A percentile compares a stretch with the other conserved stretches of the same genome.
These are phyloP conservation scores for Ceratina calcarata DNA, from an alignment of 1,140 invertebrate genomes.

Conservation along the genomic window DNA sequence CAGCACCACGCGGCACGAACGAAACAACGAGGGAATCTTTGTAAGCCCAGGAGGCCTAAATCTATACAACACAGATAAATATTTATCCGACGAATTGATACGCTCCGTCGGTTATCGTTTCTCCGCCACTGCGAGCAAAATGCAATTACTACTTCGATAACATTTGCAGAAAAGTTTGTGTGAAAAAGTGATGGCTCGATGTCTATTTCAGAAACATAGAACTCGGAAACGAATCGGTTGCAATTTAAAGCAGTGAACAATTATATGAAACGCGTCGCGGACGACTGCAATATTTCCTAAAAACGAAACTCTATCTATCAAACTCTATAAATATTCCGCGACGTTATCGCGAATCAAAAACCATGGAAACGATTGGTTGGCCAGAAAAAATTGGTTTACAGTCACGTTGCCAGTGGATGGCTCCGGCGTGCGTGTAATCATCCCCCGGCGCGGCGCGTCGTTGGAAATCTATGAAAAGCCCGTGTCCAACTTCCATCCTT, in stretches of 20 bases:
- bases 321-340: slow-evolving; percentile 1
- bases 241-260: not conserved
- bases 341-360: not conserved
- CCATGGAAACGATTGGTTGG: not conserved
- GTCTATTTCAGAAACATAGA: not conserved
- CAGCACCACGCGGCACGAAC: not conserved
- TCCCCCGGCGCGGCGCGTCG: not conserved
- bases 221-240: no score
- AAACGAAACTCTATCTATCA: not conserved
- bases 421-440: slow-evolving; percentile 20
- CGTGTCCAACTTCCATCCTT: slow-evolving; percentile 37
- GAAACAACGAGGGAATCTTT: slow-evolving; percentile 1
- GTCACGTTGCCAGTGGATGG: not conserved
- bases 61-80: slow-evolving; percentile 10
- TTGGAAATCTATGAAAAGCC: slow-evolving; percentile 49
- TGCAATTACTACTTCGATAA: not conserved
- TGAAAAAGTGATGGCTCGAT: not conserved
- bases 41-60: not conserved
- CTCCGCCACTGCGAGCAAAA: not conserved
- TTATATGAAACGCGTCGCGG: not conserved
- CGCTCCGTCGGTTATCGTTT: slow-evolving; percentile 10
- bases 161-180: not conserved
- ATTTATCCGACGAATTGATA: slow-evolving; percentile 22
- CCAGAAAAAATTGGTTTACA: slow-evolving; percentile 36
- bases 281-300: not conserved